Evolutionary conservation across 2,797 vertebrate species (phyloP), one percentile per base, ranked within the genome.

Genomic region (Delichon dasypus): DNA sequence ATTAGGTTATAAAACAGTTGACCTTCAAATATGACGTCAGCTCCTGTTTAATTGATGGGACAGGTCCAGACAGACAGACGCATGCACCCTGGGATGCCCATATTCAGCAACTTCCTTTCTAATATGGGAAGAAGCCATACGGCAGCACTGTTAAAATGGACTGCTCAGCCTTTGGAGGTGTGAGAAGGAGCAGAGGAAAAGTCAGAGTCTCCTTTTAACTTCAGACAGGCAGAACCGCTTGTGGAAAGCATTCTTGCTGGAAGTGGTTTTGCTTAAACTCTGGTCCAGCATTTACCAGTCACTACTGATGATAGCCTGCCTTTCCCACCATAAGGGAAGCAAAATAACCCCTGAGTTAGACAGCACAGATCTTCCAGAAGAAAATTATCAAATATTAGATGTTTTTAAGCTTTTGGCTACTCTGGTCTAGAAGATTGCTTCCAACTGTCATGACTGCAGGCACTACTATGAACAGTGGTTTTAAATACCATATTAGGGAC

Each of bases 1-100:
- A 94, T 80, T 83, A 93, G 87, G 87, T 95, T 96, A 95, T 91
- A 90, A 96, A 96, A 94, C 81, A 92, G 86, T 77, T 95, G 93
- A 95, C 90, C 96, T 97, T 96, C 95, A 95, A 85, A 92, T 9
- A 72, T 90, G 84, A 96, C 23, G 18, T 86, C 95, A 88, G 66
- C n/a, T 77, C 75, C 58, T 88, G 55, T 64, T 75, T 96, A 93
- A 88, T 72, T 75, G 94, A 89, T 73, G 82, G 95, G 88, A 95
- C 71, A 42, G 77, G 64, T 55, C 93, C 96, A n/a, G 67, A 57
- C 83, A 91, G 89, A 87, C 95, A 97, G 89, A 95, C 32, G 65
- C 57, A 72, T 3, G 54, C 89, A 85, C 88, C 65, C 83, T 84
- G 80, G 88, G 95, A 93, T 82, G 77, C 34, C 93, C 85, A 48